Conservation (phyloP, 2,888 invertebrate species). For the Ophion ventricosus region DNA sequence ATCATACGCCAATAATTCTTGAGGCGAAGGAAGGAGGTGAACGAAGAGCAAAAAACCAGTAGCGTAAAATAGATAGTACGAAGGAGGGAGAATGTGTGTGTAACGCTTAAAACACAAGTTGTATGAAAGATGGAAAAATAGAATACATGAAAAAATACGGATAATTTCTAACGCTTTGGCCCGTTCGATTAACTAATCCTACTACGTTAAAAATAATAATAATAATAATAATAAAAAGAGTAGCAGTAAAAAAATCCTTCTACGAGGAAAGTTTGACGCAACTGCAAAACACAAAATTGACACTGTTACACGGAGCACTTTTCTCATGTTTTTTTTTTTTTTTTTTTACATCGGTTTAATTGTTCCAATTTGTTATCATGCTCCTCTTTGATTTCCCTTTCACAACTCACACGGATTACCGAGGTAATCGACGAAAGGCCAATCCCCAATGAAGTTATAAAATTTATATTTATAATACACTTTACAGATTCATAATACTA, state of each 20-base stretch:
- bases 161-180: slow-evolving; percentile 79
- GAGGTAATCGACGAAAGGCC: slow-evolving; percentile 61
- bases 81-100: slow-evolving; percentile 18
- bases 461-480: slow-evolving; percentile 84
- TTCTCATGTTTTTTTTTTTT: slow-evolving; percentile 4
- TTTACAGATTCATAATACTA: slow-evolving; percentile 83
- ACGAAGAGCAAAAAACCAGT: slow-evolving; percentile 5
- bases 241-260: slow-evolving; percentile 48
- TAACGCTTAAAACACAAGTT: slow-evolving; percentile 52
- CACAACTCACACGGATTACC: slow-evolving; percentile 56
- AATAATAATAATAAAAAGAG: slow-evolving; percentile 41
- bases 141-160: slow-evolving; percentile 66
- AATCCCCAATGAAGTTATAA: slow-evolving; percentile 81
- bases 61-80: slow-evolving; percentile 32
- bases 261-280: slow-evolving; percentile 42
- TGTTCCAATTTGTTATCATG: slow-evolving; percentile 37
- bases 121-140: slow-evolving; percentile 48
- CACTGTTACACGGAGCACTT: slow-evolving; percentile 57
- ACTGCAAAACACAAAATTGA: slow-evolving; percentile 57
- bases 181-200: slow-evolving; percentile 62
- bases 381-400: slow-evolving; percentile 19
- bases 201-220: slow-evolving; percentile 50
- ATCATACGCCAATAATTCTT: slow-evolving; percentile 23
- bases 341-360: slow-evolving; percentile 40
- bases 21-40: not conserved